A percentile compares a stretch with the other conserved stretches of the same genome.
phyloP scores from a whole-genome alignment of 2,888 invertebrate species.

The Cordilura impudica region DNA sequence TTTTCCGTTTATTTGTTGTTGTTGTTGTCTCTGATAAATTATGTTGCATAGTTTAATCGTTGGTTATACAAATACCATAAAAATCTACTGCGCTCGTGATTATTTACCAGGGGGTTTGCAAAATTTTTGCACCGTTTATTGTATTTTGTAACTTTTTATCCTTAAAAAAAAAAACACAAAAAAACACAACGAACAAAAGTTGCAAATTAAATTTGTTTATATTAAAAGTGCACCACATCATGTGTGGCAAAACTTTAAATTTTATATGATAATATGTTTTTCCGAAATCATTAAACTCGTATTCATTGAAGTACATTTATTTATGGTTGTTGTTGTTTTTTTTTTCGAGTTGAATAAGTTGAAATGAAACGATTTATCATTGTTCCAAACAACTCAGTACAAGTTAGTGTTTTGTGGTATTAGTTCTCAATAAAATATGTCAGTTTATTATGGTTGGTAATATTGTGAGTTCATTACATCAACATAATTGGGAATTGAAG shows the following conservation, averaged over 20 bases:
- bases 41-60: neutral
- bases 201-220: slow-evolving; percentile 9
- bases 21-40: neutral
- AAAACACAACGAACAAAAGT: neutral
- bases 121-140: neutral
- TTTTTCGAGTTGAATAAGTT: slow-evolving; percentile 13
- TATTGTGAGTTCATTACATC: neutral
- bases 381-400: neutral
- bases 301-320: slow-evolving; percentile 11
- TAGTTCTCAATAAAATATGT: neutral
- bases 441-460: neutral
- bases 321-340: neutral
- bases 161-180: neutral
- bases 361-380: slow-evolving; percentile 30
- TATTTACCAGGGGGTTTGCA: neutral
- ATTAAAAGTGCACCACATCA: neutral
- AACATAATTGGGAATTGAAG: neutral
- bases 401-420: slow-evolving; percentile 19
- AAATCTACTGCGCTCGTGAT: neutral
- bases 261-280: slow-evolving; percentile 1
- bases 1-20: slow-evolving; percentile 23
- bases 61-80: neutral
- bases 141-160: neutral
- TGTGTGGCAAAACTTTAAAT: neutral
- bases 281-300: neutral